A percentile compares a stretch with the other conserved stretches of the same genome.
phyloP scores from a whole-genome alignment of 1,140 invertebrate genomes.

The Schlechtendalia chinensis region DNA sequence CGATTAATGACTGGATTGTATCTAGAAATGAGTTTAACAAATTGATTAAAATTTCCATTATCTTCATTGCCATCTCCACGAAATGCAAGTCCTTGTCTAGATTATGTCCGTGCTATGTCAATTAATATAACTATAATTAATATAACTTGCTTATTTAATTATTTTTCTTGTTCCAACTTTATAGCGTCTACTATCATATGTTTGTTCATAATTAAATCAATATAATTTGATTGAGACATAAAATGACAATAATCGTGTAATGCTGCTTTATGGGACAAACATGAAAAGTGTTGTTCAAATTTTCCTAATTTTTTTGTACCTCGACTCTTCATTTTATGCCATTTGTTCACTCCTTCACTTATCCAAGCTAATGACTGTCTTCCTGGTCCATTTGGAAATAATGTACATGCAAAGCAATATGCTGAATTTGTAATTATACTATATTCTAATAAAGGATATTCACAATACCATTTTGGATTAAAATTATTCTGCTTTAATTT shows the following conservation, averaged over 20 bases:
- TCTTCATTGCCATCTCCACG: no score
- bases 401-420: neutral
- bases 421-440: conserved; percentile 9
- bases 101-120: neutral
- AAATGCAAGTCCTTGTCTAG: no score
- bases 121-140: neutral
- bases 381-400: conserved; percentile 3
- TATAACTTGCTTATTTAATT: neutral
- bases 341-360: conserved; percentile 2
- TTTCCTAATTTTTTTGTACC: conserved; percentile 28
- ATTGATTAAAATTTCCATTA: no score
- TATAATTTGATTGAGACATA: neutral
- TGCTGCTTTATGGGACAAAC: neutral
- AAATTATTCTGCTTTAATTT: no score
- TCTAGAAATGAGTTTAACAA: no score
- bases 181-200: neutral
- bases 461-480: no score
- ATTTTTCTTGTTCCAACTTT: neutral
- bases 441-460: conserved; percentile 26
- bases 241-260: neutral
- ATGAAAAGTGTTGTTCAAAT: neutral
- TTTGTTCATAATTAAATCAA: neutral
- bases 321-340: conserved; percentile 26
- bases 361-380: neutral
- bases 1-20: conserved; percentile 18